Base-by-base conservation (phyloP, 1,140 invertebrate species). In the Dryas iulia region DNA sequence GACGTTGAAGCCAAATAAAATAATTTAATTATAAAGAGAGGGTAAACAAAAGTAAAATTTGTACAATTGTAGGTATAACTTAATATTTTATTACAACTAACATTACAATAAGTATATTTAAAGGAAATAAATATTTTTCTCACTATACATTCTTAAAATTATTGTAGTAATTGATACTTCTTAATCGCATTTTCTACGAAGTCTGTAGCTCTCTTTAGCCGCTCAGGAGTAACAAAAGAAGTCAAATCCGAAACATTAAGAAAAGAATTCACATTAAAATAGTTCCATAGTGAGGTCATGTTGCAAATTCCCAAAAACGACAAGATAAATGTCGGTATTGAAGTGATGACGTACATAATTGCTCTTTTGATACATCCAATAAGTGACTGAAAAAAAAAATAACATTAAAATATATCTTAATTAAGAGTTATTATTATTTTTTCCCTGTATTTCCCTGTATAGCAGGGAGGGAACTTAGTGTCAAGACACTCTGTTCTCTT, bases 121-220 rank as follows among this genome's bases (percentile, higher is more conserved):
- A 10, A 47, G 14, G 2, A 39, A 21, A 47, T 47, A 21, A 21
- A 47, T 21, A 47, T 21, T 21, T 21, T 6, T 47, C n/a, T 6
- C 18, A 10, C 18, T 7, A 39, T 21, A 21, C 8, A 1, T 7
- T 2, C 8, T 3, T 47, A 47, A 21, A 21, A 7, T 21, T 47
- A 47, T 47, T 47, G 39, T 47, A 47, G n/a, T 18, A 18, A 47
- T 0, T 10, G 7, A 47, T 47, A 47, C 2, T 71, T 78, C 18
- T 66, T 66, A 18, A 79, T 67, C n/a, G 76, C 78, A 1, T 59
- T 72, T 69, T 75, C 59, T 0, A 82, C 66, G 33, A 78, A 74
- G 6, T 78, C 71, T 1, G 72, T 61, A 1, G 71, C 74, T 39
- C 59, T 66, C 7, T 72, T 69, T 6, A 82, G 52, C 56, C 76